phyloP scores from a whole-genome alignment of 2,113 vertebrate genomes.

The Trochalopteron elliotii region DNA sequence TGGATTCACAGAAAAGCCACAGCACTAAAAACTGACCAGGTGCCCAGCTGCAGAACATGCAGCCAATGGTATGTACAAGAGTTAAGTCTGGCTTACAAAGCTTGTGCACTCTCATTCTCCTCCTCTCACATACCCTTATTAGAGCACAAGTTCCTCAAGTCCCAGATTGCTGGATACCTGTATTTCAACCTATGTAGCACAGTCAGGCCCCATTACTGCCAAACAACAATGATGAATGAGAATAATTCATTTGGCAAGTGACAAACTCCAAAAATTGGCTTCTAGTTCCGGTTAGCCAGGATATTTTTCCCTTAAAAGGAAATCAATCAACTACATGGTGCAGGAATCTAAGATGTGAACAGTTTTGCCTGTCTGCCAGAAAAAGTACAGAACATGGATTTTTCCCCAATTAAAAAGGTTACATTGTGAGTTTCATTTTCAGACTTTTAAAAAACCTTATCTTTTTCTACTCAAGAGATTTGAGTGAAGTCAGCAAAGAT shows the following conservation, averaged over 20 bases:
- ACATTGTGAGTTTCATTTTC: neutral
- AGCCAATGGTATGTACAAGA: neutral
- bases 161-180: neutral
- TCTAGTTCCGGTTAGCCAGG: neutral
- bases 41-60: neutral
- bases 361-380: neutral
- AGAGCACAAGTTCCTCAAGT: neutral
- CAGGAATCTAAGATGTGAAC: neutral
- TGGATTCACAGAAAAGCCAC: neutral
- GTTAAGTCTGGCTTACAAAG: neutral
- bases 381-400: neutral
- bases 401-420: neutral
- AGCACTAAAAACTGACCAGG: neutral
- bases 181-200: neutral
- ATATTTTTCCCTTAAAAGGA: neutral
- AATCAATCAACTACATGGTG: accelerated
- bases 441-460: neutral
- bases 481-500: neutral
- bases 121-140: neutral
- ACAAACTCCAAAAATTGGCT: neutral
- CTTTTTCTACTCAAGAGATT: neutral
- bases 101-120: neutral
- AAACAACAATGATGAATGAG: neutral
- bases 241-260: neutral
- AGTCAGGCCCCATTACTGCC: neutral